Percentiles rank a stretch among this genome's conserved stretches.
These are phyloP conservation scores for Setipinna tenuifilis DNA, from an alignment of 2,797 vertebrate species.

Conservation along the genomic window DNA sequence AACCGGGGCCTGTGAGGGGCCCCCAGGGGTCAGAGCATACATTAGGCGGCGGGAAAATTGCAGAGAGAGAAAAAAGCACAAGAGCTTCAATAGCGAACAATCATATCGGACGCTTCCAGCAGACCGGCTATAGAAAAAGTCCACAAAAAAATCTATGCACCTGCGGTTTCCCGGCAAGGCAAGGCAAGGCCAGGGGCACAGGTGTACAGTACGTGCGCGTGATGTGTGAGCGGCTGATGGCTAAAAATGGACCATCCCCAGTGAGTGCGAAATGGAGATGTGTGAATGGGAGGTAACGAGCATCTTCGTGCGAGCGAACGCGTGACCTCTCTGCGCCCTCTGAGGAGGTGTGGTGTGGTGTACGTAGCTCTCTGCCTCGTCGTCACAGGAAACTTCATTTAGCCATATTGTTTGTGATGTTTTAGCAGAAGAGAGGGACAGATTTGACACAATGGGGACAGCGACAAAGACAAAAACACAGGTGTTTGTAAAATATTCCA, in stretches of 20 bases:
- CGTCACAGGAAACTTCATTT: background rate
- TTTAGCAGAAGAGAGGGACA: background rate
- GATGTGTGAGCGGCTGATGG: background rate
- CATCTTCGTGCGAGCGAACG: background rate
- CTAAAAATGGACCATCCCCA: slow-evolving; percentile 22
- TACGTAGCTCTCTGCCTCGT: background rate
- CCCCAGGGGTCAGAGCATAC: slow-evolving; percentile 28
- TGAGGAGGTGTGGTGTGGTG: background rate
- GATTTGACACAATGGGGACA: background rate
- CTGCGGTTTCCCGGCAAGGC: slow-evolving; percentile 32
- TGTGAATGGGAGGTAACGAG: slow-evolving; percentile 15
- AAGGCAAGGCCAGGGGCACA: slow-evolving; percentile 30
- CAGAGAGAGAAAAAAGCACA: slow-evolving; percentile 21
- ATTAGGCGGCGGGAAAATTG: slow-evolving; percentile 43
- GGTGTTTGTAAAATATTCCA: background rate
- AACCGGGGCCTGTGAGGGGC: slow-evolving; percentile 30
- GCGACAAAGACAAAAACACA: background rate
- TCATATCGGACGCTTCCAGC: slow-evolving; percentile 64
- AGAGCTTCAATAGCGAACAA: slow-evolving; percentile 56
- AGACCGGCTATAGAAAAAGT: slow-evolving; percentile 61
- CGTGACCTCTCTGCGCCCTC: background rate
- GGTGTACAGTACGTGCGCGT: background rate
- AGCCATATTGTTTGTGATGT: background rate
- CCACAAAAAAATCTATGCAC: slow-evolving; percentile 49
- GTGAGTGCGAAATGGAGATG: background rate